Conservation (phyloP, 2,797 vertebrate genomes). For the Kryptopterus vitreolus region DNA sequence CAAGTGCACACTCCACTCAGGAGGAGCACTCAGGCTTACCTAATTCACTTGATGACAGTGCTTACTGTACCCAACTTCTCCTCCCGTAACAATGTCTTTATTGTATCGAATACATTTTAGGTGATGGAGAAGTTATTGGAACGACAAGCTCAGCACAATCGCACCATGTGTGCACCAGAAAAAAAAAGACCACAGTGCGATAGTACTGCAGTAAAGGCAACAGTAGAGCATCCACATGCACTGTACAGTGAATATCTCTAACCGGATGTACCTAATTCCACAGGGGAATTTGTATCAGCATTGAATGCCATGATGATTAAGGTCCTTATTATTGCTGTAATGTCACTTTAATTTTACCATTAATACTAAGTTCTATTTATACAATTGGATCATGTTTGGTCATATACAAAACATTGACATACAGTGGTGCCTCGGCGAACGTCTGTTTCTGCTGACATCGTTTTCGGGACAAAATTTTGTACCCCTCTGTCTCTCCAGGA, state of each 20-base stretch:
- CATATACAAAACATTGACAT: too few species aligned
- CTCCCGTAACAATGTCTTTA: slow-evolving; percentile 1
- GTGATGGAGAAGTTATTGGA: not conserved
- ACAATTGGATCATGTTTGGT: too few species aligned
- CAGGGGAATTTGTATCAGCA: not conserved
- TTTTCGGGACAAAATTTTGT: too few species aligned
- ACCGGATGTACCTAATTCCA: not conserved
- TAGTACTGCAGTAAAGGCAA: not conserved
- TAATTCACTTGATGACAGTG: slow-evolving; percentile 20
- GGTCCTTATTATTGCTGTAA: not conserved
- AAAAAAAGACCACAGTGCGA: not conserved
- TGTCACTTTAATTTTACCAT: too few species aligned
- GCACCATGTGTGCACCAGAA: not conserved
- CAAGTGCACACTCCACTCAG: slow-evolving; percentile 30
- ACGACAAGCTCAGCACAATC: not conserved
- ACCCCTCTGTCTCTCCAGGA: too few species aligned
- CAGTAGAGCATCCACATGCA: not conserved
- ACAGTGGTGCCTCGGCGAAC: too few species aligned
- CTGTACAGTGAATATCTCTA: not conserved
- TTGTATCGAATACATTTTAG: not conserved
- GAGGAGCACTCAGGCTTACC: slow-evolving; percentile 13
- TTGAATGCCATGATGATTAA: not conserved
- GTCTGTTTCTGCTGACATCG: too few species aligned
- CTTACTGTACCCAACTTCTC: slow-evolving; percentile 25
- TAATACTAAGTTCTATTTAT: too few species aligned